A percentile compares a stretch with the other conserved stretches of the same genome.
Evolutionary conservation across 2,888 invertebrate genomes (phyloP).

Genomic region (Aphelenchoides bicaudatus): DNA sequence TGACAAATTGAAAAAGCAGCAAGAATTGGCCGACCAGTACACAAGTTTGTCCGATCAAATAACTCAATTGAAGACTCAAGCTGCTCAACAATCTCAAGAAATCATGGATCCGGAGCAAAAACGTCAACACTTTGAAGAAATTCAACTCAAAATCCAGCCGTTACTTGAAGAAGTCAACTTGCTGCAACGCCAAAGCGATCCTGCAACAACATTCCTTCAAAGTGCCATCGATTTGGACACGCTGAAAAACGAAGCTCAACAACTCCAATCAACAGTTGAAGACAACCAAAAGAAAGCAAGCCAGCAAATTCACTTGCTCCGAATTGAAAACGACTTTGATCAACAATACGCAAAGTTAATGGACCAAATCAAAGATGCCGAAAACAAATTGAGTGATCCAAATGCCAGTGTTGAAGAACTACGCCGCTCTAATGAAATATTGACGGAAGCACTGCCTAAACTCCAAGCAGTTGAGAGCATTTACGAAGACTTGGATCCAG

Average conservation of each 20-base stretch:
- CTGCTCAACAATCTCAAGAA: constrained; percentile 20
- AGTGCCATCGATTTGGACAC: not conserved
- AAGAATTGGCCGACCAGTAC: constrained; percentile 21
- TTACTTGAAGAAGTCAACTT: constrained; percentile 18
- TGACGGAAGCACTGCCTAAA: not conserved
- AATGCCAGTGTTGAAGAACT: constrained; percentile 17
- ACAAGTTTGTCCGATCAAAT: constrained; percentile 18
- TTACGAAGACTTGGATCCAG: constrained; percentile 16
- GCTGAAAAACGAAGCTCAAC: constrained; percentile 8
- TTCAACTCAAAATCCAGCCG: constrained; percentile 10
- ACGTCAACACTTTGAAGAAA: not conserved
- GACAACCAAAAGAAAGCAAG: constrained; percentile 9
- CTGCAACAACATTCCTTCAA: not conserved
- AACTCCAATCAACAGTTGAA: constrained; percentile 6
- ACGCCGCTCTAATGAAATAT: not conserved
- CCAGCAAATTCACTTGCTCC: not conserved
- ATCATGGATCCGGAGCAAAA: constrained; percentile 11
- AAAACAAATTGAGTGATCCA: constrained; percentile 10
- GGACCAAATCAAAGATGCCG: constrained; percentile 9
- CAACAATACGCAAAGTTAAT: constrained; percentile 8
- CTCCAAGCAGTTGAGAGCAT: not conserved
- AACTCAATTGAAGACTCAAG: constrained; percentile 25
- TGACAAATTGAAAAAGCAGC: constrained; percentile 26
- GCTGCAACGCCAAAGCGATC: constrained; percentile 1
- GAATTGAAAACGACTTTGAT: constrained; percentile 6